Percentiles rank a stretch among this genome's conserved stretches.
These are phyloP conservation scores for Acipenser ruthenus DNA, from an alignment of 2,797 vertebrate species.

Conservation along the genomic window DNA sequence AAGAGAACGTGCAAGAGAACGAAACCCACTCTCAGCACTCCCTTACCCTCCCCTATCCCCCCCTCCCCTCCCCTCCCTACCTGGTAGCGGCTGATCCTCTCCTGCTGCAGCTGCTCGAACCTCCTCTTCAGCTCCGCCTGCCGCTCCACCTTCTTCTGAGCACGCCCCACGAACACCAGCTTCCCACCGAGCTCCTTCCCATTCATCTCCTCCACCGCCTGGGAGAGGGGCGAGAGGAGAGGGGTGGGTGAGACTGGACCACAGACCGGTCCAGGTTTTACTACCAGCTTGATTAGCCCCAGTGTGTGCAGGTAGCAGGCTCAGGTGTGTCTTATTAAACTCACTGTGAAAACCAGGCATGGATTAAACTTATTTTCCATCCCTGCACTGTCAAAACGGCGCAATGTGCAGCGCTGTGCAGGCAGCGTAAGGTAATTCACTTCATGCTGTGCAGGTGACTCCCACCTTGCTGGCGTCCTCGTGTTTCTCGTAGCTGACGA, in stretches of 20 bases:
- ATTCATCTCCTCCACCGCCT: slow-evolving; percentile 98
- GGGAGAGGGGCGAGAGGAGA: slow-evolving; percentile 11
- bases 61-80: slow-evolving; percentile 41
- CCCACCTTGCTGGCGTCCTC: slow-evolving; percentile 94
- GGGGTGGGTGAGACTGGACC: no score
- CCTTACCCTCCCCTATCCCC: slow-evolving; percentile 1
- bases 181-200: slow-evolving; percentile 90
- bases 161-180: slow-evolving; percentile 87
- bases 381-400: neutral
- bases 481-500: slow-evolving; percentile 96
- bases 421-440: neutral
- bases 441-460: neutral
- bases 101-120: slow-evolving; percentile 94
- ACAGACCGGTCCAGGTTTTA: slow-evolving; percentile 9
- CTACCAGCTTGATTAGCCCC: no score
- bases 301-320: no score
- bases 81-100: slow-evolving; percentile 96
- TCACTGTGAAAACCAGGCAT: no score
- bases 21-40: neutral
- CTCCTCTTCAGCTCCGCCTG: slow-evolving; percentile 91
- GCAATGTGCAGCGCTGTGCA: neutral
- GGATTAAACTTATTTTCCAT: no score
- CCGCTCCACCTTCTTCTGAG: slow-evolving; percentile 95
- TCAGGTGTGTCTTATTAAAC: no score
- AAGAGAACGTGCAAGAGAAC: neutral